Base-by-base conservation (phyloP, 2,797 vertebrate species). In the Neostethus bicornis region DNA sequence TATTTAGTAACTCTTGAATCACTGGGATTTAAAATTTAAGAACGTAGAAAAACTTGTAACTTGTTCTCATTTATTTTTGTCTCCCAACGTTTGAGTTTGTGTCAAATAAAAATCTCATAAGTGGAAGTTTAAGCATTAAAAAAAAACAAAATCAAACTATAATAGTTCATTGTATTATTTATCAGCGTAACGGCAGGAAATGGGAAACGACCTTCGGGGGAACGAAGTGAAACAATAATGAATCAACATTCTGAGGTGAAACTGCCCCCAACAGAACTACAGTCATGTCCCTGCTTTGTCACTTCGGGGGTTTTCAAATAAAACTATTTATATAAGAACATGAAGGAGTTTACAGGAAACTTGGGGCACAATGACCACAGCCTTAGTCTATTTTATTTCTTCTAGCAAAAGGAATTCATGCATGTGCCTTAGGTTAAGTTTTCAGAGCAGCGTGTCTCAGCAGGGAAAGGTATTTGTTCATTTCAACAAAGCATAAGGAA, bases 271-370 rank as follows among this genome's bases (percentile, higher is more conserved):
- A 41, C 14, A 46, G 29, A 64, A 47, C 44, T 68, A 43, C 58
- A 44, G 13, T n/a, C 3, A 21, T 1, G 32, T 72, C 63, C 65
- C 57, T 61, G 52, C 76, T 73, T 67, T 84, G 80, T 84, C 41
- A 73, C 74, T 61, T 49, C n/a, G 70, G 16, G 21, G 19, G 48
- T 77, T 51, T 64, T 16, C 67, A 69, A 38, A 70, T 43, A 51
- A 68, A 75, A 54, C 32, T 58, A 50, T 63, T 80, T 76, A 60
- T 55, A 52, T 39, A 57, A 37, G 21, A 44, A 35, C 23, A 61
- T 72, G 52, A 55, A 70, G 42, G 72, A 74, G 65, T 81, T 82
- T 75, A 78, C 84, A 73, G 85, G 83, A 90, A 88, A 80, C 70
- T n/a, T 72, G 44, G 51, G 70, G 68, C 76, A 81, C 61, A 71